Percentiles rank a stretch among this genome's conserved stretches.
These are phyloP conservation scores for Eulemur rufifrons DNA, from an alignment of 2,113 vertebrate species.

Conservation along the genomic window DNA sequence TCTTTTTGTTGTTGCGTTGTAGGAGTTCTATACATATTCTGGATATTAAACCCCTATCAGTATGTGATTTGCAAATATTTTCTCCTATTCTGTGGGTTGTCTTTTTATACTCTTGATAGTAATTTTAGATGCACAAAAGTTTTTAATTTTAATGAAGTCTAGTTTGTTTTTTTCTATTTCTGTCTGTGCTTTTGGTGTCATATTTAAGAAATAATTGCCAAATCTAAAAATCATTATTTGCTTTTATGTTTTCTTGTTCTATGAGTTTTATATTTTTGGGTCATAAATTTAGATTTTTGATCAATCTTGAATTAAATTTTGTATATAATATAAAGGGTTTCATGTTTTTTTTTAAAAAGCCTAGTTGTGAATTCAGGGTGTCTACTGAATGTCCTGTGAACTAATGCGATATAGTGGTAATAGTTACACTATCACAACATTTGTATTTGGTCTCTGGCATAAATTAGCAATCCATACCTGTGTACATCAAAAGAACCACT, in stretches of 20 bases:
- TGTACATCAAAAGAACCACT: background rate
- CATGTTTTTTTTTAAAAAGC: background rate
- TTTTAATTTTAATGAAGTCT: background rate
- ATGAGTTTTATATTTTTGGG: background rate
- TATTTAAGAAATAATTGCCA: background rate
- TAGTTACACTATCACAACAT: background rate
- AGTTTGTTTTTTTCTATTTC: background rate
- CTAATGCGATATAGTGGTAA: background rate
- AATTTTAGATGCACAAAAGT: background rate
- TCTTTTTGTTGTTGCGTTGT: background rate
- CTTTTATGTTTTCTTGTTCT: background rate
- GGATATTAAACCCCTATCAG: background rate
- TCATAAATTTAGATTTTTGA: background rate
- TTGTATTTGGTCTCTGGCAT: background rate
- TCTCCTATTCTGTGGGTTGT: background rate
- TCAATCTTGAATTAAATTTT: background rate
- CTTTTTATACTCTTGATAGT: background rate
- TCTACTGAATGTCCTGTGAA: background rate
- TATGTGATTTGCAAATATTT: background rate
- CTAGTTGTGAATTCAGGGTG: background rate
- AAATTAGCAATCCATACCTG: background rate
- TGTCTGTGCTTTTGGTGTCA: background rate
- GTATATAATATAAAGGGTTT: background rate
- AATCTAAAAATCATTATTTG: conserved; percentile 25
- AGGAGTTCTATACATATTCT: background rate